Base-by-base conservation (phyloP, 2,888 invertebrate genomes). In the Galeruca laticollis region DNA sequence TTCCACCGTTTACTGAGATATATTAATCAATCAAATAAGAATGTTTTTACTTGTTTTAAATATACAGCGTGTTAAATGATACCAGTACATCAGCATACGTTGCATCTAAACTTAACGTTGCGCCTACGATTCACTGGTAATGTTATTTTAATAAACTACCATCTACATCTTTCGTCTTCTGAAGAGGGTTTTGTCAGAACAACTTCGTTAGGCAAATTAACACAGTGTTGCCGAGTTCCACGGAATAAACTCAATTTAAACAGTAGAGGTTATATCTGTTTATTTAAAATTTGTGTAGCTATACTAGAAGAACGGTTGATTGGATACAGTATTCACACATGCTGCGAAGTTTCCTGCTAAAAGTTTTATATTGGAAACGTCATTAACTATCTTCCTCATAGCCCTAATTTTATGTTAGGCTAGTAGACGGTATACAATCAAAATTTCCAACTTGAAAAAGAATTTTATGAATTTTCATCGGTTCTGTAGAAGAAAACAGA, bases 191-290 rank as follows among this genome's bases (percentile, higher is more conserved):
- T 73, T 73, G 73, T 70, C 68, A 63, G 66, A 70, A 71, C 73
- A 72, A 70, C 73, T 73, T 73, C 71, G 73, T 73, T 73, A 73
- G 72, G 73, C 73, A 73, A 73, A 73, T 73, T 72, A 73, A 73
- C 71, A 70, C 68, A 68, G 62, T 70, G 72, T 72, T 70, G 68
- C 68, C 59, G 70, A 63, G 40, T 52, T 54, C 40, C 13, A 31
- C 31, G 54, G 40, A 40, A 54, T 63, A 21, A 63, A 63, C 26
- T 54, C 10, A 40, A 43, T 63, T 63, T 26, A 52, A 54, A 52
- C 10, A 20, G 62, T 52, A 11, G n/a, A n/a, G n/a, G 37, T 37
- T 37, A 11, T 37, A 10, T 3, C 13, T 40, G 40, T 40, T 40
- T 40, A 40, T n/a, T 40, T 40, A 13, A 40, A 13, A 40, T 40